Evolutionary conservation across 2,888 invertebrate genomes (phyloP), one percentile per base, ranked within the genome.

Genomic region (Drosophila putrida): DNA sequence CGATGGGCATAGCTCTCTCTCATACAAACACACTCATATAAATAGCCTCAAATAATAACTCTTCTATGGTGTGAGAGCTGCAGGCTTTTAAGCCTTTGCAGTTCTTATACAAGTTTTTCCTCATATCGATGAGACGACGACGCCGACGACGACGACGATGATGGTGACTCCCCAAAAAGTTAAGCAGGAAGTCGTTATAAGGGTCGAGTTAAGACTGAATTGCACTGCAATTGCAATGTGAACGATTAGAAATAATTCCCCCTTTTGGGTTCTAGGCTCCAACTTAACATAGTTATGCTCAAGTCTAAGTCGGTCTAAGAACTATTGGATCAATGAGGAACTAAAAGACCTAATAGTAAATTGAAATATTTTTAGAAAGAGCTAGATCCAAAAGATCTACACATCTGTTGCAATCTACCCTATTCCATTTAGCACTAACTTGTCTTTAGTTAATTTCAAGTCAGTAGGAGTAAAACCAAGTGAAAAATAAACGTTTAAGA

Each of bases 131-230:
- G 85, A 81, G 64, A 75, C 70, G 62, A 51, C 71, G 44, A 49
- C 65, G 54, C 49, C 54, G 43, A 33, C 58, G 20, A 33, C 49
- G 49, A 36, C 57, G 38, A 43, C 44, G 39, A 5, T 20, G 20
- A 31, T 20, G 25, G 25, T 50, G 49, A 36, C 71, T 38, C 51
- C 44, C 49, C 33, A 62, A 69, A 68, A 79, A 88, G 69, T 80
- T 83, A 81, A 86, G 83, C 88, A 86, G 85, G 85, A 86, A 86
- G 88, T 86, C 88, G 88, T 86, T 88, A 86, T 71, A 80, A 78
- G 75, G 75, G 74, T 75, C 66, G 71, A 57, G 55, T 38, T 78
- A 75, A 71, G 66, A 44, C 55, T 59, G 79, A 64, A 75, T 79
- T 75, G 64, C 65, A 62, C 64, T 54, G 64, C 55, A 60, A 33